Evolutionary conservation across 2,797 vertebrate genomes (phyloP), one percentile per base, ranked within the genome.

Genomic region (Bothrops alternatus): DNA sequence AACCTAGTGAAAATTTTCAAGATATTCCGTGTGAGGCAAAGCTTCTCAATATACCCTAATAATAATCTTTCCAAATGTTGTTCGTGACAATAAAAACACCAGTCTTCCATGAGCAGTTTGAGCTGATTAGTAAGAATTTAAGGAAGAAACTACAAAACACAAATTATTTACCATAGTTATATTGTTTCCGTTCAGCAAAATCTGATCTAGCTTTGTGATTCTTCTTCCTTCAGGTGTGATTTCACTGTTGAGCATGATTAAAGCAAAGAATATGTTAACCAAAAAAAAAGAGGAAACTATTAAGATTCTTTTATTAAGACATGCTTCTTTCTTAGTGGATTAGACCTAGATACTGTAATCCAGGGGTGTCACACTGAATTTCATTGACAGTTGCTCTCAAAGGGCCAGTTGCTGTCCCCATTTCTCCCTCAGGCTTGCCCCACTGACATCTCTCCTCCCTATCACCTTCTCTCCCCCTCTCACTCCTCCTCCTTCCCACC

Each of bases 171-270:
- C 99, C 99, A 99, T 99, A 42, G 99, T 99, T 97, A 99, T 99
- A 97, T 99, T 99, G 93, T 99, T 99, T 96, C 99, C 99, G 82
- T 99, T 99, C 88, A 99, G 98, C 91, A 99, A 97, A 95, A 99
- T 99, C 97, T 99, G 99, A 97, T 99, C 99, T 94, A 99, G 97
- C 94, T 99, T 99, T 92, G 99, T 99, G 95, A 99, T 99, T 95
- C 99, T 98, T 96, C 99, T 98, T 93, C 99, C 98, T 95, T 99
- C 99, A 86, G 99, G 98, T 92, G 98, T 99, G 95, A 99, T 98
- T 96, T 99, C 99, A 98, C 99, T 99, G 94, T 97, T 23, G 0
- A 94, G 73, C 7, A 95, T 82, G 55, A 32, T 73, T 47, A 13
- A 32, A 92, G 37, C 92, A 87, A 10, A 58, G 42, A 73, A 88